Evolutionary conservation across 30 jellyfish, hydroid and myxozoan species (phyloP).

Genomic region (Cassiopea andromeda): DNA sequence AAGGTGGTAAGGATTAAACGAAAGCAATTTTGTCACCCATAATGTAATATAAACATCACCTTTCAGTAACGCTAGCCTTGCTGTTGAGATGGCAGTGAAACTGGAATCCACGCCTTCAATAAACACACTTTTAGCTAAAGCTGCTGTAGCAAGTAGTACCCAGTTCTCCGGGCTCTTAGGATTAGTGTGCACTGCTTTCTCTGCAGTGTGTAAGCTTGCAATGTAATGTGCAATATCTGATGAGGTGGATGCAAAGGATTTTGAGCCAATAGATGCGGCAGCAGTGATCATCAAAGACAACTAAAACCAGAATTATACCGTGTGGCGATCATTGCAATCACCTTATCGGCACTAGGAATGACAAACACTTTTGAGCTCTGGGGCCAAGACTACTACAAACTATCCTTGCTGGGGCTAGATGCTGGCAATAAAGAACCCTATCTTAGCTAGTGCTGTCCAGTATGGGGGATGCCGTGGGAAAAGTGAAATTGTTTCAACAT

Average conservation of each 20-base stretch:
- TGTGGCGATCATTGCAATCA: no score
- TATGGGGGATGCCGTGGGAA: no score
- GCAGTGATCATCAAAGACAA: conserved; percentile 57
- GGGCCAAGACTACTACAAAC: no score
- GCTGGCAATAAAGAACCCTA: no score
- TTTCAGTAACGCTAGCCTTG: conserved; percentile 65
- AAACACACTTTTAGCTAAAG: conserved; percentile 26
- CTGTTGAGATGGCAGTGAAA: conserved; percentile 36
- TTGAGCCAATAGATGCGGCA: conserved; percentile 60
- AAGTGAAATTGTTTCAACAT: no score
- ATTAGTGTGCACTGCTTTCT: conserved; percentile 75
- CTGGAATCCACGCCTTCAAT: background rate
- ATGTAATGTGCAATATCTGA: conserved; percentile 1
- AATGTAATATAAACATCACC: background rate
- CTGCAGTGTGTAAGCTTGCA: conserved; percentile 62
- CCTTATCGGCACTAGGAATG: no score
- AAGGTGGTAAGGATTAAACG: background rate
- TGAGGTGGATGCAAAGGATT: conserved; percentile 29
- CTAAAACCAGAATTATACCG: background rate
- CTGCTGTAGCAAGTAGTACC: conserved; percentile 83
- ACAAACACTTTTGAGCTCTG: no score
- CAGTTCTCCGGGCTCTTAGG: conserved; percentile 84
- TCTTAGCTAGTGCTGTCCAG: no score
- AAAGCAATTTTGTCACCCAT: no score
- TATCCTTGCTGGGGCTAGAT: no score